Percentiles rank a stretch among this genome's conserved stretches.
These are phyloP conservation scores for Cebidichthys violaceus DNA, from an alignment of 2,113 vertebrate species.

Conservation along the genomic window DNA sequence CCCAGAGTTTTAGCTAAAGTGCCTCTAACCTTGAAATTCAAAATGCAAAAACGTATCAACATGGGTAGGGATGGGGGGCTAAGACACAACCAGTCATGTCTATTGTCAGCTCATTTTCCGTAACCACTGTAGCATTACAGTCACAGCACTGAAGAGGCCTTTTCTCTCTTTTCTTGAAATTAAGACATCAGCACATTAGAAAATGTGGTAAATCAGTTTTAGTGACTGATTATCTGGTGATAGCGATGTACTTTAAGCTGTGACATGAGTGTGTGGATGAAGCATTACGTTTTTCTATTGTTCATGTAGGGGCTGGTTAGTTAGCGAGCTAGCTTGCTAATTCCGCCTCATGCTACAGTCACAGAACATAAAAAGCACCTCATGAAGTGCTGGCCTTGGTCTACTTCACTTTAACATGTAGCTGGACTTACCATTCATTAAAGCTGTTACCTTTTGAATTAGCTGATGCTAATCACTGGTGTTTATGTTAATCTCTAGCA, in stretches of 20 bases:
- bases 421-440: neutral
- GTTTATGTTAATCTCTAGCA: neutral
- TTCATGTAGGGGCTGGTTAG: neutral
- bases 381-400: no score
- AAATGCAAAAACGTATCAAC: no score
- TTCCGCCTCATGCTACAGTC: neutral
- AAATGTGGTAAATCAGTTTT: neutral
- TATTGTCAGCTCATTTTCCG: no score
- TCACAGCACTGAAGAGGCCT: no score
- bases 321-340: neutral
- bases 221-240: no score
- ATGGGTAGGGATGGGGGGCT: no score
- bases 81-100: no score
- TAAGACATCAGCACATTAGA: no score
- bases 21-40: no score
- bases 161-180: no score
- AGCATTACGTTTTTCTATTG: neutral
- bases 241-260: no score
- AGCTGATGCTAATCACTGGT: neutral
- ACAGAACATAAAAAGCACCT: neutral
- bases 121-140: no score
- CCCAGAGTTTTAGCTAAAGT: neutral
- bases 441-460: neutral
- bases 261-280: neutral
- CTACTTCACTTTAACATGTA: neutral